A percentile compares a stretch with the other conserved stretches of the same genome.
Evolutionary conservation across 2,888 invertebrate species (phyloP).

Genomic region (Electrophaes corylata): DNA sequence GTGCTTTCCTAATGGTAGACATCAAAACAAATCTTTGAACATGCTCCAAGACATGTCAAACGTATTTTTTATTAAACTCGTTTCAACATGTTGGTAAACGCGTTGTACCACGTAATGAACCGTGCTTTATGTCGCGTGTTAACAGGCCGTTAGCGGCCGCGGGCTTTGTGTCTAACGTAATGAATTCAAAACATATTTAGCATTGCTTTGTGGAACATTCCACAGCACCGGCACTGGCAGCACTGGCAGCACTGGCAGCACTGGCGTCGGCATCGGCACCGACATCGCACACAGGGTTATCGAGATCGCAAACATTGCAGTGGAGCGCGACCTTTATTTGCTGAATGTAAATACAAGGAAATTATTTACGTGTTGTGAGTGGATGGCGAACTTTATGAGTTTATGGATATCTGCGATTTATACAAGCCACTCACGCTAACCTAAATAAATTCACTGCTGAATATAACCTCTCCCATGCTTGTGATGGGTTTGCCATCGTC

Average conservation of each 20-base stretch:
- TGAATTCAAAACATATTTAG: neutral
- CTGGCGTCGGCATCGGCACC: neutral
- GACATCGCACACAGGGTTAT: neutral
- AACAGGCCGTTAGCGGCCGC: neutral
- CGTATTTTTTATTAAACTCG: too few species aligned
- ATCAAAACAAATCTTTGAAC: too few species aligned
- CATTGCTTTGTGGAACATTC: neutral
- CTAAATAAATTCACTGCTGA: too few species aligned
- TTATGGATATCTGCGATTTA: neutral
- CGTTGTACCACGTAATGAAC: too few species aligned
- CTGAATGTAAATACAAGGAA: constrained; percentile 5
- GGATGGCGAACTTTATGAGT: neutral
- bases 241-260: too few species aligned
- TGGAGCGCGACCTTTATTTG: constrained; percentile 11
- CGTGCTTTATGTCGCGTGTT: neutral
- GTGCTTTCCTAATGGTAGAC: too few species aligned
- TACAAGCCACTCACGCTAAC: too few species aligned
- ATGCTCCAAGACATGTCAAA: too few species aligned
- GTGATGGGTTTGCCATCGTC: too few species aligned
- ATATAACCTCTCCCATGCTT: too few species aligned
- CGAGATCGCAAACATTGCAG: constrained; percentile 14
- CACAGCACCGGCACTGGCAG: neutral
- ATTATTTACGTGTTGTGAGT: constrained; percentile 1
- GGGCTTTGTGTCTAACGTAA: neutral
- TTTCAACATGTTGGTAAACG: too few species aligned